Evolutionary conservation across 2,797 vertebrate species (phyloP), one percentile per base, ranked within the genome.

Genomic region (Danio tinwini): DNA sequence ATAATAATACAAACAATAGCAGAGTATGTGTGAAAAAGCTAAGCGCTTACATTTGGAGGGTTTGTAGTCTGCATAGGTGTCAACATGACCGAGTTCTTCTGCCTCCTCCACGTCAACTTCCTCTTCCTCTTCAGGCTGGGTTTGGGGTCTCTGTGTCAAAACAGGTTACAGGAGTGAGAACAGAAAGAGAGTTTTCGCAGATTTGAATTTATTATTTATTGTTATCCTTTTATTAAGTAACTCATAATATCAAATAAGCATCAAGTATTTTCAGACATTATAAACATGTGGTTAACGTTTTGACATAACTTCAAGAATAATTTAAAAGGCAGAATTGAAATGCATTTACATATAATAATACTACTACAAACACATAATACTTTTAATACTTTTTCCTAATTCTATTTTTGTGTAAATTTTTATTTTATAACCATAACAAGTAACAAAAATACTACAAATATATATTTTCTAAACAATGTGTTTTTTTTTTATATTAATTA

Each of bases 31-130:
- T 2, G 11, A 29, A n/a, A 29, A 29, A 42, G 11, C 11, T 5
- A 11, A 40, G 16, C 0, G 11, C 92, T 65, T 92, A 99, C 98
- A 98, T 91, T 99, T 99, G 10, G 97, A 97, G 1, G 98, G 98
- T 85, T 88, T 87, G 63, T 99, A 99, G 87, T 99, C 98, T 0
- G 98, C 96, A 0, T 99, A 99, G 42, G 97, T 99, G 90, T 99
- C 97, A 0, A 96, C 91, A 37, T 99, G 98, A 74, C 98, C 98
- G 80, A 99, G 74, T 88, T 99, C 98, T 77, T 98, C 98, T 0
- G 96, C 90, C 85, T 98, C 97, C 49, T 99, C 96, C 19, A 97
- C 97, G 0, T 95, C 96, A 9, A 97, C 96, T 45, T 98, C 98
- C 37, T 98, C 97, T 73, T 99, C 97, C 81, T 98, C 98, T 10